Conservation (phyloP, 1,140 invertebrate species). For the Charaxes varanes region DNA sequence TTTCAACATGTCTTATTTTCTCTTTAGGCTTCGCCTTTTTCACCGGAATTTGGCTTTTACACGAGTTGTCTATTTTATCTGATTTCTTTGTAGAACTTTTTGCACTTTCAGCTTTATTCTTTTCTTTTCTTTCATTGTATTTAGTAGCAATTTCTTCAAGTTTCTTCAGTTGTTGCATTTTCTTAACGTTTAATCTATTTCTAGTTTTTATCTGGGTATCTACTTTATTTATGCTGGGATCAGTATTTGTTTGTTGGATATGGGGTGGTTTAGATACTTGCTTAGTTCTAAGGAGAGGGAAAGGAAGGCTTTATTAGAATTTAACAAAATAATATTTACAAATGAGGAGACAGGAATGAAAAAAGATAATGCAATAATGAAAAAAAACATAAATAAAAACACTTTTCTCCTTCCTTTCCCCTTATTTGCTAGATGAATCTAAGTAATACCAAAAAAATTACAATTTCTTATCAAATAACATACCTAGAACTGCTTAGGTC, state of each 20-base stretch:
- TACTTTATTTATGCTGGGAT: slow-evolving; percentile 34
- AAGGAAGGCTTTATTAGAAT: slow-evolving; percentile 47
- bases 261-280: slow-evolving; percentile 35
- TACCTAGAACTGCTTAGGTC: slow-evolving; percentile 63
- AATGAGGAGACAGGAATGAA: slow-evolving; percentile 69
- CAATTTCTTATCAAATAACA: slow-evolving; percentile 10
- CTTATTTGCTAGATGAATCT: slow-evolving; percentile 55
- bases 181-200: slow-evolving; percentile 40
- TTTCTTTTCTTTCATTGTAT: slow-evolving; percentile 43
- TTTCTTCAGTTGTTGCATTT: slow-evolving; percentile 50
- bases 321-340: slow-evolving; percentile 30
- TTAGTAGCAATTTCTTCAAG: slow-evolving; percentile 52
- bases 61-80: slow-evolving; percentile 16
- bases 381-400: slow-evolving; percentile 19
- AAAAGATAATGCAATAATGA: slow-evolving; percentile 20
- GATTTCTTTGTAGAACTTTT: slow-evolving; percentile 12
- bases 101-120: slow-evolving; percentile 20
- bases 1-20: slow-evolving; percentile 13
- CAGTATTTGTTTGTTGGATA: slow-evolving; percentile 37
- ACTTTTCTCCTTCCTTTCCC: slow-evolving; percentile 59
- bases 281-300: slow-evolving; percentile 56
- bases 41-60: slow-evolving; percentile 36
- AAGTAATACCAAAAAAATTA: slow-evolving; percentile 7
- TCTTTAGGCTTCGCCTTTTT: slow-evolving; percentile 28
- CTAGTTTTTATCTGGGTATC: slow-evolving; percentile 28